Evolutionary conservation across 2,797 vertebrate genomes (phyloP).

Genomic region (Hydrolagus colliei): DNA sequence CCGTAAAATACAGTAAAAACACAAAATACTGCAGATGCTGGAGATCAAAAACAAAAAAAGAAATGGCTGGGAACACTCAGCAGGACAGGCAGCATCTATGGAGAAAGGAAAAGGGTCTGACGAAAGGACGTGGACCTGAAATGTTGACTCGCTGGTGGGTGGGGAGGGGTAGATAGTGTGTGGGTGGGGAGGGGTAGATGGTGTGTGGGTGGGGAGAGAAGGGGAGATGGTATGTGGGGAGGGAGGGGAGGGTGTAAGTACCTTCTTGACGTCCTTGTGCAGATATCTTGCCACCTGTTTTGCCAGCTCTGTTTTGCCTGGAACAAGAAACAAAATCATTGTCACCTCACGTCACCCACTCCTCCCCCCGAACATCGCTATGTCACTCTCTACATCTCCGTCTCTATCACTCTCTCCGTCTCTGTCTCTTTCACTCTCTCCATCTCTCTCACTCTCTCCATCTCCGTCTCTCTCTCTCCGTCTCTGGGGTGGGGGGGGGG

Average conservation of each 20-base stretch:
- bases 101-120: too few species aligned
- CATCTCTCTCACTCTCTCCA: too few species aligned
- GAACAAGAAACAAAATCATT: slow-evolving; percentile 4
- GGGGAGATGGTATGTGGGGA: neutral
- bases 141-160: neutral
- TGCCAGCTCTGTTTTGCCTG: slow-evolving; percentile 93
- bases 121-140: neutral
- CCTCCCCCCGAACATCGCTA: neutral
- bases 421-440: too few species aligned
- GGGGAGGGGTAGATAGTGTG: neutral
- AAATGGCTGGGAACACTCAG: too few species aligned
- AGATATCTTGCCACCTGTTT: slow-evolving; percentile 93
- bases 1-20: too few species aligned
- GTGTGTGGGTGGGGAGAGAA: neutral
- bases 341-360: too few species aligned
- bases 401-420: neutral
- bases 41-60: too few species aligned
- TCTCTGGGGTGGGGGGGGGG: neutral
- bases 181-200: neutral
- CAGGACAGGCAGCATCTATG: too few species aligned
- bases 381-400: neutral
- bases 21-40: too few species aligned
- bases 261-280: slow-evolving; percentile 93
- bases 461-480: too few species aligned
- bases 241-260: slow-evolving; percentile 38